Percentiles rank a stretch among this genome's conserved stretches.
Evolutionary conservation across 2,797 vertebrate species (phyloP).

Genomic region (Sciurus vulgaris): DNA sequence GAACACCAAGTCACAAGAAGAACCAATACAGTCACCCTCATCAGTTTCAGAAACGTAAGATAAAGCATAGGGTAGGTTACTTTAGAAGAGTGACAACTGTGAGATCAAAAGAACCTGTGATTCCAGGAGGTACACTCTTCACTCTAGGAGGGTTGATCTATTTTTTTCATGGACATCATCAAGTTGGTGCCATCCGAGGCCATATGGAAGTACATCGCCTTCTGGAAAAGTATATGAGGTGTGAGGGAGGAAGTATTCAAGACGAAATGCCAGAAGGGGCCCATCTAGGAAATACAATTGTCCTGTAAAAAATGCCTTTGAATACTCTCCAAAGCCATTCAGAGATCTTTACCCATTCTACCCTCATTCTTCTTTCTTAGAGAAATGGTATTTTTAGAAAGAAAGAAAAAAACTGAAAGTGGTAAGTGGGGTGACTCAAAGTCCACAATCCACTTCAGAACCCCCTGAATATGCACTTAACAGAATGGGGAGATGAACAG

Average conservation of each 20-base stretch:
- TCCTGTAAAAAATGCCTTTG: slow-evolving; percentile 55
- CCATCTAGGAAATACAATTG: slow-evolving; percentile 39
- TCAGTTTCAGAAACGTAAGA: not conserved
- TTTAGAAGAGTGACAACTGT: slow-evolving; percentile 44
- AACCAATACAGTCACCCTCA: not conserved
- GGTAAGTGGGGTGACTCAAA: slow-evolving; percentile 27
- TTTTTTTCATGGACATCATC: slow-evolving; percentile 41
- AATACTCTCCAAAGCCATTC: slow-evolving; percentile 63
- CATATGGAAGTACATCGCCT: slow-evolving; percentile 42
- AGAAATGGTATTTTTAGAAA: not conserved
- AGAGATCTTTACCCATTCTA: slow-evolving; percentile 28
- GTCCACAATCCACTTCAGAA: not conserved
- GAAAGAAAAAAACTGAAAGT: not conserved
- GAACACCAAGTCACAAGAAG: not conserved
- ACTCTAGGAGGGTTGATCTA: not conserved
- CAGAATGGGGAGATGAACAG: not conserved
- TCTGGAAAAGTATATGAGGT: slow-evolving; percentile 61
- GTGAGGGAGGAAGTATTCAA: slow-evolving; percentile 54
- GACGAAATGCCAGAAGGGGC: slow-evolving; percentile 34
- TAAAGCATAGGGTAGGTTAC: slow-evolving; percentile 5
- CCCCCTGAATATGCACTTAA: not conserved
- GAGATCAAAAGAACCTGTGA: slow-evolving; percentile 61
- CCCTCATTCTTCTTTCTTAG: slow-evolving; percentile 13
- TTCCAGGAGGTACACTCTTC: slow-evolving; percentile 18
- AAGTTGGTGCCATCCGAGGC: slow-evolving; percentile 53